Conservation (phyloP, 1,140 invertebrate species). For the Steinernema khuongi region DNA sequence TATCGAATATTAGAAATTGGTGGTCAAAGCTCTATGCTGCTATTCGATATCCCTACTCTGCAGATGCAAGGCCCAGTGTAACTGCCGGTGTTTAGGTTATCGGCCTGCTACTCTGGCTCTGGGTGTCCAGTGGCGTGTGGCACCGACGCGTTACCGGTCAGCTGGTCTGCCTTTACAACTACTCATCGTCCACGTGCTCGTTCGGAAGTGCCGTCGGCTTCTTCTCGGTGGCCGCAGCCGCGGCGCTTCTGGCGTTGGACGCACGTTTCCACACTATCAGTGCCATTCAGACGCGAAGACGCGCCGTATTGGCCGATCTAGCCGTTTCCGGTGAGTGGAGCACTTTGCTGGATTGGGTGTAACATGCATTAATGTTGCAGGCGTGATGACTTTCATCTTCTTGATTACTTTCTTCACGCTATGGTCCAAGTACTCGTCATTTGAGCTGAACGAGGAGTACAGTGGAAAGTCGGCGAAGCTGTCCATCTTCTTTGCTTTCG, state of each 20-base stretch:
- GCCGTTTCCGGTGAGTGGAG: neutral
- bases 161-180: conserved; percentile 15
- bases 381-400: neutral
- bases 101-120: neutral
- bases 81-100: neutral
- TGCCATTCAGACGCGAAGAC: neutral
- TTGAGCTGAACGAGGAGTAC: neutral
- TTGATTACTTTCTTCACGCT: conserved; percentile 5
- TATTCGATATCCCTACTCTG: too few relatives aligned
- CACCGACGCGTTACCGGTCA: neutral
- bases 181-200: conserved; percentile 4
- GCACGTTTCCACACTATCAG: conserved; percentile 7
- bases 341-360: too few relatives aligned
- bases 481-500: neutral
- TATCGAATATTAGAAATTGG: too few relatives aligned
- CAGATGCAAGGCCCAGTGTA: too few relatives aligned
- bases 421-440: neutral
- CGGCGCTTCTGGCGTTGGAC: neutral
- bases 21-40: too few relatives aligned
- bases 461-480: neutral
- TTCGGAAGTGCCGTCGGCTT: conserved; percentile 9
- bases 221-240: neutral
- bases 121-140: neutral
- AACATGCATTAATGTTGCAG: neutral
- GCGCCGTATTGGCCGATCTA: neutral